A percentile compares a stretch with the other conserved stretches of the same genome.
Conservation (phyloP, 2,113 vertebrate species). For the Vanacampus margaritifer region DNA sequence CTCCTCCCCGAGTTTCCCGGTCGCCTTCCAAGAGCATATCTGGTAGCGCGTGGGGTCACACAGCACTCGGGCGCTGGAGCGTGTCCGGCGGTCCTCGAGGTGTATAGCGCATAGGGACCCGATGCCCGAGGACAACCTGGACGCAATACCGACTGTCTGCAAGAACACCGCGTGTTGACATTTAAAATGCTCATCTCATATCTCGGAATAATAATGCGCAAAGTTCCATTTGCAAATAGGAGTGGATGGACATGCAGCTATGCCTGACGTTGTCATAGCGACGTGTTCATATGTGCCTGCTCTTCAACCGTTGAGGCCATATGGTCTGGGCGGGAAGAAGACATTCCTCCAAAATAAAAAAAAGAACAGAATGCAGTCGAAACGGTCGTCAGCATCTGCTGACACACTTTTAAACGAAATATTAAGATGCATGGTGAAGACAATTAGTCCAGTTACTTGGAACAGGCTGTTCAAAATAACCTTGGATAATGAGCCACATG, state of each 20-base stretch:
- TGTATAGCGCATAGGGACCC: background rate
- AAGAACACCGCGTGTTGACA: background rate
- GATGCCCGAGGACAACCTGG: conserved; percentile 4
- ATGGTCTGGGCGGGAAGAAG: background rate
- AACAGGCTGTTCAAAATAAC: background rate
- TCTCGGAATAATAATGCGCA: background rate
- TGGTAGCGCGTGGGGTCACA: conserved; percentile 43
- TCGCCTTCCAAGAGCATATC: conserved; percentile 42
- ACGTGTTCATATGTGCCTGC: conserved; percentile 8
- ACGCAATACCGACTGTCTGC: conserved; percentile 21
- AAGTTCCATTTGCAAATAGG: conserved; percentile 13
- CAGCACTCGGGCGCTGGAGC: conserved; percentile 31
- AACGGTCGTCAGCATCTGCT: too few relatives aligned
- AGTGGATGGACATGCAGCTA: background rate
- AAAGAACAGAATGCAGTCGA: too few relatives aligned
- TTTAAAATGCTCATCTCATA: background rate
- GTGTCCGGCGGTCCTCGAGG: conserved; percentile 2
- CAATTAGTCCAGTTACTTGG: background rate
- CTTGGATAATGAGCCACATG: too few relatives aligned
- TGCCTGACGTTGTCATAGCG: conserved; percentile 37
- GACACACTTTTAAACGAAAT: background rate
- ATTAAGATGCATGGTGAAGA: background rate
- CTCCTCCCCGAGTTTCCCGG: conserved; percentile 15
- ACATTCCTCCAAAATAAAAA: background rate
- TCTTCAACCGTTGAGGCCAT: background rate